phyloP scores from a whole-genome alignment of 2,888 invertebrate species.

The Stenotaenia linearis region DNA sequence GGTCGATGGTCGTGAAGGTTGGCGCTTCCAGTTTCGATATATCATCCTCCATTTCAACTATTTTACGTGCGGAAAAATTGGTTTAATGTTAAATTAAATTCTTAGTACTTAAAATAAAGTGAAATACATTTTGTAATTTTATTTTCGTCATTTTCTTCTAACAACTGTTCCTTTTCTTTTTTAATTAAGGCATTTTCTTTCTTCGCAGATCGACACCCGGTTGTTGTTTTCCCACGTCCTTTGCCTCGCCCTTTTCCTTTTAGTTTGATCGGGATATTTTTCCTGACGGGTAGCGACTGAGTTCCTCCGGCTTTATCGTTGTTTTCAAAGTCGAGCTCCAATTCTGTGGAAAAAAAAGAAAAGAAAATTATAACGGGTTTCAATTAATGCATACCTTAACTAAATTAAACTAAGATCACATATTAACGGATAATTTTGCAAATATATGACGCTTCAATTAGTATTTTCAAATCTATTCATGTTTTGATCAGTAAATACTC shows the following conservation, averaged over 20 bases:
- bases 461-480: neutral
- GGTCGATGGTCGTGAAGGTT: constrained; percentile 80
- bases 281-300: constrained; percentile 38
- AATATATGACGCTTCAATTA: neutral
- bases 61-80: constrained; percentile 38
- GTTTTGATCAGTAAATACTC: neutral
- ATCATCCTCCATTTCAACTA: constrained; percentile 83
- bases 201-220: constrained; percentile 32
- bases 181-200: neutral
- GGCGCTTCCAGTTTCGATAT: constrained; percentile 86
- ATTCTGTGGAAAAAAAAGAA: constrained; percentile 31
- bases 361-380: neutral
- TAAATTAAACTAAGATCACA: neutral
- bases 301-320: constrained; percentile 36
- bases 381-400: neutral
- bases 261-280: constrained; percentile 39
- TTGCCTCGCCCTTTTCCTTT: constrained; percentile 38
- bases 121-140: constrained; percentile 30
- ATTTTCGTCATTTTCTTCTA: neutral
- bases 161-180: constrained; percentile 9
- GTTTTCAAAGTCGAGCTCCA: constrained; percentile 38
- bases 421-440: neutral
- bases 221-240: constrained; percentile 33
- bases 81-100: neutral
- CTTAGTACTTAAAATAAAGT: neutral